A percentile compares a stretch with the other conserved stretches of the same genome.
phyloP scores from a whole-genome alignment of 2,888 invertebrate species.

The Myopa testacea region DNA sequence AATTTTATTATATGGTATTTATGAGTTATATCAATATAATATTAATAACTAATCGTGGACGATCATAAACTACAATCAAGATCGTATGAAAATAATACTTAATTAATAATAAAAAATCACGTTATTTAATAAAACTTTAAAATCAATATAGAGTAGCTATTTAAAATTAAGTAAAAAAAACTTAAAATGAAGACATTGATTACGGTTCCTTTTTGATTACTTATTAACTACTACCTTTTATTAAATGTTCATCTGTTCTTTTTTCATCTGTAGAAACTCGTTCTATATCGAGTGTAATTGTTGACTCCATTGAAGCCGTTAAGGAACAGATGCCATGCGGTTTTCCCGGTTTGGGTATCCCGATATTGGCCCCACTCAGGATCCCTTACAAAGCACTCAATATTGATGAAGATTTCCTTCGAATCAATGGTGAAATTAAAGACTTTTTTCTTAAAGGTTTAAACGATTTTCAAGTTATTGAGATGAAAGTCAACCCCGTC shows the following conservation, averaged over 20 bases:
- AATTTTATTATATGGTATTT: too few species aligned
- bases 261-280: conserved; percentile 49
- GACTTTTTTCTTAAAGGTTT: conserved; percentile 57
- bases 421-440: conserved; percentile 54
- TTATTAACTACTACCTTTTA: too few species aligned
- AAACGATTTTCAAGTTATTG: conserved; percentile 57
- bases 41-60: too few species aligned
- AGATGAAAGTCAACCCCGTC: conserved; percentile 59
- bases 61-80: too few species aligned
- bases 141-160: too few species aligned
- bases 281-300: conserved; percentile 56
- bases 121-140: too few species aligned
- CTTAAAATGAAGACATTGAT: background rate
- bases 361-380: conserved; percentile 60
- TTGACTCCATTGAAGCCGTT: conserved; percentile 50
- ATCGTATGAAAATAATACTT: too few species aligned
- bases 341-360: conserved; percentile 56
- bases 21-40: too few species aligned
- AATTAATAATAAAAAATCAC: too few species aligned
- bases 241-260: background rate
- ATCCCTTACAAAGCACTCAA: conserved; percentile 54
- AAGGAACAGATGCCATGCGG: conserved; percentile 63
- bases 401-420: conserved; percentile 49
- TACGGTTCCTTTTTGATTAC: background rate
- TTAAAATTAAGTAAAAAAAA: too few species aligned